Evolutionary conservation across 2,797 vertebrate genomes (phyloP).

Genomic region (Spinus olivaceus): DNA sequence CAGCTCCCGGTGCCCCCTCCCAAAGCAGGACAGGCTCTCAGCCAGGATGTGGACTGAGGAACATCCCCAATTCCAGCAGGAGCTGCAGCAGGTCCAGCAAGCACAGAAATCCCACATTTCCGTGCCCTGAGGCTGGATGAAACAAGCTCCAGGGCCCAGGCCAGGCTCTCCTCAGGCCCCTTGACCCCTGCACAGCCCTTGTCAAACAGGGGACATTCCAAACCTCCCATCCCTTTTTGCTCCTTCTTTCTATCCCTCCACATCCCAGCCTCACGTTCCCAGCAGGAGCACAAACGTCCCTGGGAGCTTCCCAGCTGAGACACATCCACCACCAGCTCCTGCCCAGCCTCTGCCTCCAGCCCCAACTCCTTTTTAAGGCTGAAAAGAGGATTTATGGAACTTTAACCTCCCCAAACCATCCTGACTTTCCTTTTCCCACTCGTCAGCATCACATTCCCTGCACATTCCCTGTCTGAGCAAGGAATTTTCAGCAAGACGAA

Average conservation of each 20-base stretch:
- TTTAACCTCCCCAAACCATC: neutral
- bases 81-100: neutral
- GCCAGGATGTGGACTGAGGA: neutral
- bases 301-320: neutral
- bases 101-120: accelerated
- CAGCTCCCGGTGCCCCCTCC: neutral
- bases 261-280: neutral
- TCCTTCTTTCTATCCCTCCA: neutral
- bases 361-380: neutral
- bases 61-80: neutral
- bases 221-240: neutral
- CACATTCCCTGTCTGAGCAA: neutral
- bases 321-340: accelerated
- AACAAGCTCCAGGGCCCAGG: accelerated
- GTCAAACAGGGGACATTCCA: neutral
- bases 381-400: neutral
- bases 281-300: neutral
- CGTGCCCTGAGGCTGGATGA: neutral
- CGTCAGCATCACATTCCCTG: neutral
- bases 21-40: no score
- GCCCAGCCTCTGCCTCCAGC: neutral
- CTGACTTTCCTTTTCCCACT: neutral
- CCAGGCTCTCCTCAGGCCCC: neutral
- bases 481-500: neutral
- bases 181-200: neutral